phyloP scores from a whole-genome alignment of 2,888 invertebrate species.

The Leucozona laternaria region DNA sequence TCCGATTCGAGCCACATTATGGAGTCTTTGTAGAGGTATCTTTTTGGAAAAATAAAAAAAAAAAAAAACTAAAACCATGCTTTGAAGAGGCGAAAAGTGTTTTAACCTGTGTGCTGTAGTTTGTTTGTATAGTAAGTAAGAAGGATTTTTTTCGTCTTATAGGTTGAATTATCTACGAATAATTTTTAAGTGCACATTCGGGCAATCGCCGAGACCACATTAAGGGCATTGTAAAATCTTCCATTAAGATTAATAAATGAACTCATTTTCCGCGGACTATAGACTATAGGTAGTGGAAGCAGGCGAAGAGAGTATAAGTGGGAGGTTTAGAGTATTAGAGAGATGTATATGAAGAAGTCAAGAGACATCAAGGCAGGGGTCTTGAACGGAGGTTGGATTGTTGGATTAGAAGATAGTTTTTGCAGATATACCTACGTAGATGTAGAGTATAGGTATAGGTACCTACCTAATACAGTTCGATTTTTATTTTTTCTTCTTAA shows the following conservation, averaged over 20 bases:
- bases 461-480: constrained; percentile 48
- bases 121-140: constrained; percentile 14
- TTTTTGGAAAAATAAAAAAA: constrained; percentile 15
- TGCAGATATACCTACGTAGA: background rate
- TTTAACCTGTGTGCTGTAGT: constrained; percentile 52
- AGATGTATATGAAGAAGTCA: constrained; percentile 35
- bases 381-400: constrained; percentile 53
- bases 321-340: constrained; percentile 2
- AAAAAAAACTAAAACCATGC: background rate
- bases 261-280: constrained; percentile 71
- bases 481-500: constrained; percentile 39
- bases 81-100: constrained; percentile 55
- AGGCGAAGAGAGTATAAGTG: background rate
- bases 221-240: constrained; percentile 76
- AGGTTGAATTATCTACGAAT: constrained; percentile 75
- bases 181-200: constrained; percentile 76
- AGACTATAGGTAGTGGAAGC: constrained; percentile 37
- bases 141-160: constrained; percentile 71
- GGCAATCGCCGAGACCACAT: constrained; percentile 76
- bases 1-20: constrained; percentile 7
- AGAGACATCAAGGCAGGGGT: constrained; percentile 6
- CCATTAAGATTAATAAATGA: constrained; percentile 76
- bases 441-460: background rate
- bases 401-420: constrained; percentile 66
- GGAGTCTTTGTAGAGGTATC: background rate